Conservation (phyloP, 2,797 vertebrate genomes). For the Gambelia wislizenii region DNA sequence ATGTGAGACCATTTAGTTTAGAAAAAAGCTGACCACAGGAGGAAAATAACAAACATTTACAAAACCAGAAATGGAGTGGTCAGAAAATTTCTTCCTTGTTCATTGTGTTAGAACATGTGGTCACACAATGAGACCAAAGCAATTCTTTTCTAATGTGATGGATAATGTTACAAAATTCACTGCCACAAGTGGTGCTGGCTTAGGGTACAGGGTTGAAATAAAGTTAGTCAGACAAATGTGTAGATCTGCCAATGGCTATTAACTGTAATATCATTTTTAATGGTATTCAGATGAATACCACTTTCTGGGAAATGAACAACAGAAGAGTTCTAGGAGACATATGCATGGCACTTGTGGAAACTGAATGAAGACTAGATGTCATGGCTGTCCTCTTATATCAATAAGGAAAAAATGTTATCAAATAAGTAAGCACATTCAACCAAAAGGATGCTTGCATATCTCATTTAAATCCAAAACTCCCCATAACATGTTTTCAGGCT, state of each 20-base stretch:
- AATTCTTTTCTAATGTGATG: background rate
- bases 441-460: no score
- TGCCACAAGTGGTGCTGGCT: background rate
- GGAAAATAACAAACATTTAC: background rate
- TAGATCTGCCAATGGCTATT: background rate
- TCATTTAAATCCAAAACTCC: constrained; percentile 9
- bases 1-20: background rate
- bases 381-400: no score
- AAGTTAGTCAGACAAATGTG: background rate
- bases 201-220: background rate
- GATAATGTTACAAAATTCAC: background rate
- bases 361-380: background rate
- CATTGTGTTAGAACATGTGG: background rate
- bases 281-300: background rate
- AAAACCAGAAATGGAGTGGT: background rate
- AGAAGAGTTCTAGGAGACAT: background rate
- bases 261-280: no score
- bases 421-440: background rate
- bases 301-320: background rate
- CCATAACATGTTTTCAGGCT: constrained; percentile 6
- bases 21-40: background rate
- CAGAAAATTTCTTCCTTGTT: background rate
- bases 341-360: background rate
- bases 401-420: background rate
- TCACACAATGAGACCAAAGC: background rate